These are phyloP conservation scores for Elysia crispata DNA, from an alignment of 2,888 invertebrate species.

Conservation along the genomic window DNA sequence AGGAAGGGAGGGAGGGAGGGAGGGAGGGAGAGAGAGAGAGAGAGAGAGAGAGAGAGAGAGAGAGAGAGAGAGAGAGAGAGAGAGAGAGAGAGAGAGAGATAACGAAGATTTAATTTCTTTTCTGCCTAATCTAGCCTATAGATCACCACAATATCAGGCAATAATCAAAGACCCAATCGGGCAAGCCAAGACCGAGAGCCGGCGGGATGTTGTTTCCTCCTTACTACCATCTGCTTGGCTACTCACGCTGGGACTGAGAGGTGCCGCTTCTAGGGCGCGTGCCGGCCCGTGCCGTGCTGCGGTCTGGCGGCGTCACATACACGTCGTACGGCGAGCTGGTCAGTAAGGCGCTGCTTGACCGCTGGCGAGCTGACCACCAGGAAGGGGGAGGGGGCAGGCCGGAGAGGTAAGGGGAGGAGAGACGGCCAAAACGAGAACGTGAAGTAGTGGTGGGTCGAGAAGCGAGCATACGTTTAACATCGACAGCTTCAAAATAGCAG, in stretches of 20 bases:
- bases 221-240: slow-evolving; percentile 37
- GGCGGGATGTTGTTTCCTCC: no score
- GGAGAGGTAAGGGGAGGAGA: no score
- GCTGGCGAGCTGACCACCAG: slow-evolving; percentile 64
- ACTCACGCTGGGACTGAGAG: slow-evolving; percentile 94
- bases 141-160: no score
- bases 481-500: no score
- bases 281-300: slow-evolving; percentile 67
- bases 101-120: neutral
- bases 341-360: slow-evolving; percentile 54
- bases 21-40: slow-evolving; percentile 32
- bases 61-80: slow-evolving; percentile 32
- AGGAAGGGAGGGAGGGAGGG: no score
- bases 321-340: slow-evolving; percentile 50
- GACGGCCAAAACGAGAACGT: no score
- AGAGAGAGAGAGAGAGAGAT: slow-evolving; percentile 29
- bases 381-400: slow-evolving; percentile 42
- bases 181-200: no score
- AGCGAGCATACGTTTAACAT: no score
- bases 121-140: no score
- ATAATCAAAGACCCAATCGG: no score
- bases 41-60: slow-evolving; percentile 33
- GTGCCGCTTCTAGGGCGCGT: slow-evolving; percentile 85
- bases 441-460: no score
- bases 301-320: slow-evolving; percentile 78